A percentile compares a stretch with the other conserved stretches of the same genome.
Conservation (phyloP, 2,888 invertebrate species). For the Tetranychus piercei region DNA sequence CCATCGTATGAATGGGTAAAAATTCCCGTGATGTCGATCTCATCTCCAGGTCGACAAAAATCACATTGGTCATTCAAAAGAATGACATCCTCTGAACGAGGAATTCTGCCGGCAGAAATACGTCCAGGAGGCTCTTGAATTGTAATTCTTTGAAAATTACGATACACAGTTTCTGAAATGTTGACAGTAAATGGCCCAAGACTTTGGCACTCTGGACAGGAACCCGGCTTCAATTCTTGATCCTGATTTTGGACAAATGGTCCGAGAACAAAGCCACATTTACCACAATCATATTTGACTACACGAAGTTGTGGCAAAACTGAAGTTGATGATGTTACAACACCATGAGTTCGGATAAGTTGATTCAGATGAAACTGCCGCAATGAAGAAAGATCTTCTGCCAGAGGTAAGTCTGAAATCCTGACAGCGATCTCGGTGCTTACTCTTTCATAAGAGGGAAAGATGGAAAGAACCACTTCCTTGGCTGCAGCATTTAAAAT, state of each 20-base stretch:
- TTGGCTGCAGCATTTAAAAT: constrained; percentile 63
- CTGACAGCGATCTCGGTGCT: constrained; percentile 82
- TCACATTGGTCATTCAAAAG: constrained; percentile 86
- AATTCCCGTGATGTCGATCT: constrained; percentile 60
- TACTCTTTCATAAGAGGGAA: constrained; percentile 86
- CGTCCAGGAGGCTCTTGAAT: constrained; percentile 95
- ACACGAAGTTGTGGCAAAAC: constrained; percentile 85
- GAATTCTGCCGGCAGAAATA: constrained; percentile 89
- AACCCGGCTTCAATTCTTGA: constrained; percentile 80
- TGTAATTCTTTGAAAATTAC: constrained; percentile 94
- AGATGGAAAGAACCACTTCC: constrained; percentile 68
- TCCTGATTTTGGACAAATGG: constrained; percentile 88
- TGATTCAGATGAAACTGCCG: constrained; percentile 58
- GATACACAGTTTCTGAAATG: constrained; percentile 88
- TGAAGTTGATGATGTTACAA: constrained; percentile 85
- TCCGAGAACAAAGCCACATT: constrained; percentile 83
- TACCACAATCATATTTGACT: constrained; percentile 89
- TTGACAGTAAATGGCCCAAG: constrained; percentile 88
- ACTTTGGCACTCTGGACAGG: constrained; percentile 95
- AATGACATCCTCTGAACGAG: constrained; percentile 89
- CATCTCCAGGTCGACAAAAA: constrained; percentile 92
- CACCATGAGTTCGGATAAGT: constrained; percentile 75
- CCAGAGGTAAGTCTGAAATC: constrained; percentile 79
- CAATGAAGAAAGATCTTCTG: constrained; percentile 72
- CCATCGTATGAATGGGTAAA: constrained; percentile 97